Evolutionary conservation across 2,888 invertebrate species (phyloP).

Genomic region (Octodonta nipae): DNA sequence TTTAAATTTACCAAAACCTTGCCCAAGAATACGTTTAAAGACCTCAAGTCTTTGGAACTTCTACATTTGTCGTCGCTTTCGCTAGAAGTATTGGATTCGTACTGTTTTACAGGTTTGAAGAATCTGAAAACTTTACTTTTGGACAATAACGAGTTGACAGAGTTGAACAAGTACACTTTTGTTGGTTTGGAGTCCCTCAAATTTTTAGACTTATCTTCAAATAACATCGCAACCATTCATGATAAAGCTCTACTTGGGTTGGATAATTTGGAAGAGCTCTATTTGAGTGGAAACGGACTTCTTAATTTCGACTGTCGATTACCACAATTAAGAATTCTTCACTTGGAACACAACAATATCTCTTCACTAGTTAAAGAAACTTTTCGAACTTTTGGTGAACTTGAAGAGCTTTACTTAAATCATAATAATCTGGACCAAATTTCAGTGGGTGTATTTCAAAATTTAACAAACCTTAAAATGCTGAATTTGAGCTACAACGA

Average conservation of each 20-base stretch:
- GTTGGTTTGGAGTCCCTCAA: conserved; percentile 7
- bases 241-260: background rate
- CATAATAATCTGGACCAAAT: conserved; percentile 4
- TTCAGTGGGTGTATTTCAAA: conserved; percentile 12
- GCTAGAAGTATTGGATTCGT: conserved; percentile 3
- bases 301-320: background rate
- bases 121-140: background rate
- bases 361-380: conserved; percentile 2
- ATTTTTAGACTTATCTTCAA: conserved; percentile 5
- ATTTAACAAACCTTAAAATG: conserved; percentile 8
- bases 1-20: conserved; percentile 4
- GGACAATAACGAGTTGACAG: conserved; percentile 9
- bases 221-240: background rate
- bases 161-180: conserved; percentile 9
- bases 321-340: background rate
- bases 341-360: conserved; percentile 11
- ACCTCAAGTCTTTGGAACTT: conserved; percentile 2
- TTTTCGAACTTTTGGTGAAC: background rate
- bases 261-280: background rate
- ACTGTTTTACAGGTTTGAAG: conserved; percentile 5
- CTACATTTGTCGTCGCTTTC: conserved; percentile 4
- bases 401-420: conserved; percentile 5
- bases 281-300: background rate
- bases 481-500: conserved; percentile 14
- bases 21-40: conserved; percentile 2